Evolutionary conservation across 2,888 invertebrate species (phyloP).

Genomic region (Stictocephala bisonia): DNA sequence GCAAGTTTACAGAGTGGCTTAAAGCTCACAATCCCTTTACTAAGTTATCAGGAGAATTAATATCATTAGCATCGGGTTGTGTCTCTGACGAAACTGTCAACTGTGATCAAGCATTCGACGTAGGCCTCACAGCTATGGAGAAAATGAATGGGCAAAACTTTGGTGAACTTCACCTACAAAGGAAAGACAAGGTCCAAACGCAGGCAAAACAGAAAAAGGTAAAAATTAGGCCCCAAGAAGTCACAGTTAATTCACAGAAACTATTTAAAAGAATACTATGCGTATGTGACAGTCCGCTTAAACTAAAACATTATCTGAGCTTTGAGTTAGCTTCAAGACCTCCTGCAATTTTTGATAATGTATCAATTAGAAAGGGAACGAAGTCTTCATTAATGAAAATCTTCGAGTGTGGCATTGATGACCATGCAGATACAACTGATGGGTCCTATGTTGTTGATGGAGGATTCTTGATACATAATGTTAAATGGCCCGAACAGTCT

Average conservation of each 20-base stretch:
- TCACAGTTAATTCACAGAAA: not conserved
- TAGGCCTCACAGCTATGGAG: not conserved
- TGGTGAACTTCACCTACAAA: not conserved
- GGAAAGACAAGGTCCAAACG: not conserved
- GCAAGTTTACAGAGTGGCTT: too few species aligned
- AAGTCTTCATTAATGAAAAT: not conserved
- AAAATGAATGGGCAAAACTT: slow-evolving; percentile 8
- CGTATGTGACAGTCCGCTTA: not conserved
- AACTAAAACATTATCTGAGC: not conserved
- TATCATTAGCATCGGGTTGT: slow-evolving; percentile 17
- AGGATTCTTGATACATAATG: not conserved
- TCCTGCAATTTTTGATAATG: not conserved
- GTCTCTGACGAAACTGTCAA: slow-evolving; percentile 10
- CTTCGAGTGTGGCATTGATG: not conserved
- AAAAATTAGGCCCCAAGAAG: not conserved
- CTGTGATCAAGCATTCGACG: slow-evolving; percentile 25
- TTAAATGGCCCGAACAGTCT: not conserved
- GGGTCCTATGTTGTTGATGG: slow-evolving; percentile 14
- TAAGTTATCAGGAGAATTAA: not conserved
- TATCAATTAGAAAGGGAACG: not conserved
- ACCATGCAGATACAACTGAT: not conserved
- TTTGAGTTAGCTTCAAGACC: not conserved
- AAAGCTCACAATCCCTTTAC: slow-evolving; percentile 30
- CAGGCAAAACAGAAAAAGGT: not conserved
- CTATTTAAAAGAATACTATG: slow-evolving; percentile 1